Conservation (phyloP, 2,113 vertebrate genomes). For the Otus sunia region DNA sequence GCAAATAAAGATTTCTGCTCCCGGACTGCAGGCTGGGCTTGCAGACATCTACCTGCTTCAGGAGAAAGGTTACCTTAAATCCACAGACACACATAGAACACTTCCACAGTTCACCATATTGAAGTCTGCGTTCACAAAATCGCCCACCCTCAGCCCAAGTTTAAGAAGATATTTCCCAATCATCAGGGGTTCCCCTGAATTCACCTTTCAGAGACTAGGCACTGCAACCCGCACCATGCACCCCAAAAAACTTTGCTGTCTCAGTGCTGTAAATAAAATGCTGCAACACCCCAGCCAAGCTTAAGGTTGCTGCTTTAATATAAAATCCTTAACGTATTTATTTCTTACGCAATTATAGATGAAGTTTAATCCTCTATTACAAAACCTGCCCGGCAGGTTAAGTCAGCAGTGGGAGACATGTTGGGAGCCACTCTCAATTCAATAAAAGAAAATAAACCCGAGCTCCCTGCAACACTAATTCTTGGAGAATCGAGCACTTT, state of each 20-base stretch:
- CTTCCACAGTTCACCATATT: rapidly evolving
- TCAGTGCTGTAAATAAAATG: rapidly evolving
- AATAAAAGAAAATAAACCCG: background rate
- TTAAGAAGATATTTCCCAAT: background rate
- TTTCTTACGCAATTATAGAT: background rate
- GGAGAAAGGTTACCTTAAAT: background rate
- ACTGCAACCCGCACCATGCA: rapidly evolving
- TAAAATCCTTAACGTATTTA: background rate
- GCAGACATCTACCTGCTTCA: background rate
- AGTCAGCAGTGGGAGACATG: background rate
- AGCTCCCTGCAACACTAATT: too few species aligned
- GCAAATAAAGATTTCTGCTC: background rate
- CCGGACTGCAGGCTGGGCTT: too few species aligned
- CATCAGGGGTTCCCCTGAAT: background rate
- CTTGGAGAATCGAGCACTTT: rapidly evolving
- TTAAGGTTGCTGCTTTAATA: background rate
- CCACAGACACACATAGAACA: rapidly evolving
- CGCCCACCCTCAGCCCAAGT: background rate
- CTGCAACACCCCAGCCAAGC: background rate
- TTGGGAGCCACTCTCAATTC: background rate
- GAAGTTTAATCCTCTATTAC: background rate
- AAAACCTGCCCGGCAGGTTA: background rate
- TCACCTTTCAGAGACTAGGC: background rate
- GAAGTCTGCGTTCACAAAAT: rapidly evolving
- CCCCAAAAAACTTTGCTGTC: rapidly evolving